Conservation (phyloP, 64 coral and sea anemone species). For the Actinia tenebrosa region DNA sequence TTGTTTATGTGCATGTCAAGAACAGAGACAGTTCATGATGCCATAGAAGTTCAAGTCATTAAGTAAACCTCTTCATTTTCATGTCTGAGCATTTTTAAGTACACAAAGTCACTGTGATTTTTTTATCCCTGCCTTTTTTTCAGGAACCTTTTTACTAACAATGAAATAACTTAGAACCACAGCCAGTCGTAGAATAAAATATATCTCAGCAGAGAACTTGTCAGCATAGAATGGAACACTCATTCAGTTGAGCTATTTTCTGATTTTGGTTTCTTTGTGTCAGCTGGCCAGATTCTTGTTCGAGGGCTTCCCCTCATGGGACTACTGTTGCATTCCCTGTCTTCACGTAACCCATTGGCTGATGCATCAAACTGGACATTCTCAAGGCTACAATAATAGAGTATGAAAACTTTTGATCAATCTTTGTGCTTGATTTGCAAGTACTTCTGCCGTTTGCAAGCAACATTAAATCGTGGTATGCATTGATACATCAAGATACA, state of each 20-base stretch:
- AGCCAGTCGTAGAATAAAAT: neutral
- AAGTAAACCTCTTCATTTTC: neutral
- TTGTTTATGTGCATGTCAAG: neutral
- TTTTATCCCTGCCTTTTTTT: neutral
- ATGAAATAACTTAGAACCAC: neutral
- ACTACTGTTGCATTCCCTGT: slow-evolving; percentile 79
- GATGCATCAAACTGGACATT: slow-evolving; percentile 85
- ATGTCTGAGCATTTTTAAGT: neutral
- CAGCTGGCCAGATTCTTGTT: slow-evolving; percentile 39
- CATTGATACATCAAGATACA: no score
- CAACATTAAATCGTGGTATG: neutral
- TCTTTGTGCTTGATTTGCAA: neutral
- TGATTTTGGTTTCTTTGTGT: slow-evolving; percentile 60
- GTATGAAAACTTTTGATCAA: slow-evolving; percentile 24
- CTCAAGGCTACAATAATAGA: slow-evolving; percentile 69
- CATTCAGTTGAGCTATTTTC: slow-evolving; percentile 78
- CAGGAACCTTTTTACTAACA: neutral
- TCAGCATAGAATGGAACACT: neutral
- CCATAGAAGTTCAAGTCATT: neutral
- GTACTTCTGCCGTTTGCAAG: neutral
- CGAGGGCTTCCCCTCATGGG: slow-evolving; percentile 78
- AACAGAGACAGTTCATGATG: neutral
- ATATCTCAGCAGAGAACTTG: slow-evolving; percentile 1
- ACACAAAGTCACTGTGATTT: neutral
- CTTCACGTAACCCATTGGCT: slow-evolving; percentile 81